These are phyloP conservation scores for Endomychus coccineus DNA, from an alignment of 2,888 invertebrate genomes.

Conservation along the genomic window DNA sequence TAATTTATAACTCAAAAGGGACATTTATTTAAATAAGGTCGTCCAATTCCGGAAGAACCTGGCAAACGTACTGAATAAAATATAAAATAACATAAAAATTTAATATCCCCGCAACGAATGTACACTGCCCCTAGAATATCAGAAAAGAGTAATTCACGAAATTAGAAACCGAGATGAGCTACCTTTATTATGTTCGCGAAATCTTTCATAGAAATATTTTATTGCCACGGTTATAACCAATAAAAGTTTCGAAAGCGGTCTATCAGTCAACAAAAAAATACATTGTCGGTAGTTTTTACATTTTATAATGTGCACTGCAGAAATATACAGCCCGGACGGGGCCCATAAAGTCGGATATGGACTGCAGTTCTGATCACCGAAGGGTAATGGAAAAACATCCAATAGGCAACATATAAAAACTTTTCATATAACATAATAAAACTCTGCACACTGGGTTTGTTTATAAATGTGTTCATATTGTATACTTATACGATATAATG, in stretches of 20 bases:
- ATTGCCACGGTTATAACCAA: constrained; percentile 35
- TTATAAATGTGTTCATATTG: constrained; percentile 16
- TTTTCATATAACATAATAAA: constrained; percentile 24
- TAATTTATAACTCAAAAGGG: constrained; percentile 1
- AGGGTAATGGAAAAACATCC: constrained; percentile 39
- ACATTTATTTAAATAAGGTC: constrained; percentile 33
- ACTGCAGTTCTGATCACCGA: constrained; percentile 40
- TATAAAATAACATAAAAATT: constrained; percentile 35
- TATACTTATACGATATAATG: constrained; percentile 19
- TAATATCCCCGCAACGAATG: constrained; percentile 31
- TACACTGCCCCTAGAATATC: constrained; percentile 21
- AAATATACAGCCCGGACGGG: constrained; percentile 39
- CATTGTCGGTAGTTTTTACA: constrained; percentile 42
- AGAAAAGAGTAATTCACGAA: constrained; percentile 30
- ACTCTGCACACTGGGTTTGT: constrained; percentile 10
- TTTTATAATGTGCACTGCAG: constrained; percentile 41
- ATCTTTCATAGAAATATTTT: constrained; percentile 38
- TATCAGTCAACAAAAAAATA: constrained; percentile 36
- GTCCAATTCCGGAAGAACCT: constrained; percentile 27
- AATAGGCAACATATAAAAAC: constrained; percentile 42
- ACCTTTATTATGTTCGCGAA: constrained; percentile 32
- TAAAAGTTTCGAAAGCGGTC: constrained; percentile 36
- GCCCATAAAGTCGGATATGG: constrained; percentile 40
- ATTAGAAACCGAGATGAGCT: constrained; percentile 34
- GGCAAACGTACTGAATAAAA: constrained; percentile 30